Conservation (phyloP, 2,113 vertebrate genomes). For the Bothrops jararaca region DNA sequence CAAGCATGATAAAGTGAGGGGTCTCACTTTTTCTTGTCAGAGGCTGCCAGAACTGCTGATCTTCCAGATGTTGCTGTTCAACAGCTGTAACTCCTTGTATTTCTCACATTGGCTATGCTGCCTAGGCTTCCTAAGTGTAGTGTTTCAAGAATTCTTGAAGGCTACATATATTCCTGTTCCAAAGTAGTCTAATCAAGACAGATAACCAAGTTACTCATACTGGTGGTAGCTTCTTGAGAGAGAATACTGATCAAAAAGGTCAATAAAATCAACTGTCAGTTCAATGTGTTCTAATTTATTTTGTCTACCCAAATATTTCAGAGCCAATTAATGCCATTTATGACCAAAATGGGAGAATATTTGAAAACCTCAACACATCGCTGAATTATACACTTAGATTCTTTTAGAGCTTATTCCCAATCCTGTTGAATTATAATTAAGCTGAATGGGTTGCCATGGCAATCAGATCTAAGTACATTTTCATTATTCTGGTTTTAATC, state of each 20-base stretch:
- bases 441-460: not conserved
- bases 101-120: not conserved
- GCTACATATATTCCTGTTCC: not conserved
- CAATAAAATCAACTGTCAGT: slow-evolving; percentile 19
- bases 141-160: not conserved
- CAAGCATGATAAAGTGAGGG: not conserved
- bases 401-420: not conserved
- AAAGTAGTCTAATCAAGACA: not conserved
- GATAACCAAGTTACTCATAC: not conserved
- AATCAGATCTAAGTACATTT: not conserved
- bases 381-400: not conserved
- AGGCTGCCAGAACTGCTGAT: not conserved
- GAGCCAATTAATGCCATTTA: slow-evolving; percentile 45
- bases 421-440: not conserved
- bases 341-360: not conserved
- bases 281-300: slow-evolving; percentile 49
- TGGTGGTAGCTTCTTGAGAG: slow-evolving; percentile 11
- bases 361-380: slow-evolving; percentile 32
- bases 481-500: not conserved
- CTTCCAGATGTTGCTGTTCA: not conserved
- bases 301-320: slow-evolving; percentile 44
- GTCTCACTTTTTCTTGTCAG: not conserved
- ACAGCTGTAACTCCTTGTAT: not conserved
- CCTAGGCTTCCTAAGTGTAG: not conserved
- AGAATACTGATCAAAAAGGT: slow-evolving; percentile 27